Evolutionary conservation across 2,797 vertebrate genomes (phyloP), one percentile per base, ranked within the genome.

Genomic region (Premnoplex brunnescens): DNA sequence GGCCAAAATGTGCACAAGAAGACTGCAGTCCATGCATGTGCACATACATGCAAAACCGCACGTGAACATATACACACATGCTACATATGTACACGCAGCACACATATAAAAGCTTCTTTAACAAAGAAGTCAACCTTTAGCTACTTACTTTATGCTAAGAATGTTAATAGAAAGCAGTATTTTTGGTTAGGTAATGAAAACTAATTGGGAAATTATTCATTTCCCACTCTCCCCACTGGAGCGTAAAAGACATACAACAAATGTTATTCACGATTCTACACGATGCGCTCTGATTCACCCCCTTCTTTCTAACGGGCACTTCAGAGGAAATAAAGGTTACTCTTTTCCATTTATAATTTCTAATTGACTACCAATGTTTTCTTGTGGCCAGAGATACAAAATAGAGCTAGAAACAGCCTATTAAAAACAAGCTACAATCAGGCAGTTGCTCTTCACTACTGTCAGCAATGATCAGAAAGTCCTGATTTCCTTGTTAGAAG

Each of bases 401-500:
- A 97, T 37, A 96, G 91, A 96, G 86, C 88, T 96, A 92, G 94
- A 97, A 98, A 97, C 22, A 97, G 96, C 88, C 95, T 96, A 98
- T 97, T 98, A 97, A 97, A 98, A 97, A 96, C 93, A 97, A 97
- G 95, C 78, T 96, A 97, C 97, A 96, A 97, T 97, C 97, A 97
- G 89, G 96, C 88, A 4, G 26, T 28, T 86, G 80, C 85, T 91
- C 95, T 91, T 94, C 80, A 73, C 82, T 88, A 96, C 87, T 51
- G 54, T 93, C 78, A 73, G 89, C 91, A 96, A 94, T 94, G 92
- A 97, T 97, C 95, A 97, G 95, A 91, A 95, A 96, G 97, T 96
- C 96, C 97, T 93, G 97, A 97, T 97, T 98, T 97, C 89, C 97
- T 97, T 98, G 96, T 97, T 97, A 98, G 97, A 98, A 98, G 97